A percentile compares a stretch with the other conserved stretches of the same genome.
phyloP scores from a whole-genome alignment of 2,888 invertebrate genomes.

The Cephus runcator region DNA sequence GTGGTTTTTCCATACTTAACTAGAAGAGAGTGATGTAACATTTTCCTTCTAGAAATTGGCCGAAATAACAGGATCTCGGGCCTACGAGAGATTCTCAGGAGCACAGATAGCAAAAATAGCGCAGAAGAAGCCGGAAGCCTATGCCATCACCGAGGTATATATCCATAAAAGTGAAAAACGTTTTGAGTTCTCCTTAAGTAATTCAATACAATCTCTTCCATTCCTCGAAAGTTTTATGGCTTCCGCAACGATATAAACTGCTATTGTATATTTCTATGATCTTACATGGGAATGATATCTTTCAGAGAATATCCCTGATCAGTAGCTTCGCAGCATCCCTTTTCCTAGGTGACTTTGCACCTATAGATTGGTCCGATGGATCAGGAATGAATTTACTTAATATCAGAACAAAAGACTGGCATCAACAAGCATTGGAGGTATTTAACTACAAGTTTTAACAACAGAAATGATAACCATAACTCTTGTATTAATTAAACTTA shows the following conservation, averaged over 20 bases:
- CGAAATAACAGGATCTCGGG: slow-evolving; percentile 85
- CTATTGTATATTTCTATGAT: background rate
- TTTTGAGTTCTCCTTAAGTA: slow-evolving; percentile 34
- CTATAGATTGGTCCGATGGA: slow-evolving; percentile 92
- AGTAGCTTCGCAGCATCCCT: slow-evolving; percentile 93
- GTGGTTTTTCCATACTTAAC: background rate
- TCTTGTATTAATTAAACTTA: slow-evolving; percentile 11
- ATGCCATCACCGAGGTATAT: slow-evolving; percentile 78
- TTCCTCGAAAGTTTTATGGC: background rate
- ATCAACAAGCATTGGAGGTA: slow-evolving; percentile 77
- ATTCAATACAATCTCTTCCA: background rate
- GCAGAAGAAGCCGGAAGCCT: slow-evolving; percentile 76
- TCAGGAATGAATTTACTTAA: slow-evolving; percentile 97
- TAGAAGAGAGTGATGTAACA: background rate
- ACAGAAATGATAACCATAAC: slow-evolving; percentile 6
- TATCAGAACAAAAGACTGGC: slow-evolving; percentile 83
- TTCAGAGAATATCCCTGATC: slow-evolving; percentile 87
- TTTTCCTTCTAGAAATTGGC: slow-evolving; percentile 74
- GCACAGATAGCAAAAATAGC: slow-evolving; percentile 92
- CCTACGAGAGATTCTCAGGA: slow-evolving; percentile 92
- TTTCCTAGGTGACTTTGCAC: slow-evolving; percentile 87
- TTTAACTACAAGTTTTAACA: background rate
- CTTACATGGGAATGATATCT: slow-evolving; percentile 32
- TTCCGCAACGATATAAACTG: background rate
- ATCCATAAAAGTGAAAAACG: slow-evolving; percentile 21